Evolutionary conservation across 1,140 invertebrate genomes (phyloP), one percentile per base, ranked within the genome.

Genomic region (Nephotettix cincticeps): DNA sequence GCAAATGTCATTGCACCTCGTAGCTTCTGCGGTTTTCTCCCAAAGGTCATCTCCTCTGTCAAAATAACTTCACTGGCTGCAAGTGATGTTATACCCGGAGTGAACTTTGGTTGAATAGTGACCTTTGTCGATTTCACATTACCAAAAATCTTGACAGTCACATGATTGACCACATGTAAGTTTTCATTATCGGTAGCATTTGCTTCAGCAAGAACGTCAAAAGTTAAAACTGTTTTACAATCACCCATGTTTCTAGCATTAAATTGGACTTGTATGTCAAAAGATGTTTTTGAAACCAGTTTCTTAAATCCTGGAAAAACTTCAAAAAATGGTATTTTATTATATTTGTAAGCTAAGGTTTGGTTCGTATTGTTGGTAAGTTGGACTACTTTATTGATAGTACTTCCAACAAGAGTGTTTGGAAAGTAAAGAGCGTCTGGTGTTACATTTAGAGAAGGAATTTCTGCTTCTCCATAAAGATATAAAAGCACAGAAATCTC

Each of bases 391-490:
- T 36, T 36, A 14, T 6, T 14, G 14, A 36, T 14, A 36, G 32
- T 36, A 36, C 4, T 14, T 36, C 4, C 23, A 21, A 58, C 23
- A 25, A 25, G 54, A 21, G 28, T 58, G 2, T 58, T 25, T 23
- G 21, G 21, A 28, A 58, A 58, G 54, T 58, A 58, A 21, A 58
- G 23, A 21, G 23, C 28, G 2, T 58, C 54, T 21, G 54, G 54
- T 25, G 14, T 25, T 2, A 58, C 3, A 21, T 3, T 58, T 1
- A 58, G 54, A 2, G 21, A 13, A 14, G 54, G 9, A 23, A 58
- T 28, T 25, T 58, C 54, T 23, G 54, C 11, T 58, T 58, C 54
- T 25, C 54, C 54, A 58, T 58, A 28, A n/a, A 58, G 2, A 58
- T 28, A 58, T 19, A 58, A 58, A 14, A 21, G 14, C 17, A 58